Evolutionary conservation across 2,113 vertebrate species (phyloP).

Genomic region (Bubalus kerabau): DNA sequence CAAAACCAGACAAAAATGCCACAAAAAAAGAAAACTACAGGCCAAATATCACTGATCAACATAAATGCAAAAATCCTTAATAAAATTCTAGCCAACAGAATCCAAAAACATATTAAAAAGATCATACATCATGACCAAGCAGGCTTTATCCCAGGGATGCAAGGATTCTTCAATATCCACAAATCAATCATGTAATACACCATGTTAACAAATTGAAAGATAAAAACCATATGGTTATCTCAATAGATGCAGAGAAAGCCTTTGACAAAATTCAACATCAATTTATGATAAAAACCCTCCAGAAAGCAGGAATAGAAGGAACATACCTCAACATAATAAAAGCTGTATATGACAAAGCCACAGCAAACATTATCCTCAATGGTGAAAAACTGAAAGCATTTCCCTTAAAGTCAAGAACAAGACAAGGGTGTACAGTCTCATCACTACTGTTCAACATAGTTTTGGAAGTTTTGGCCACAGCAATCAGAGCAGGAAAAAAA

Average conservation of each 20-base stretch:
- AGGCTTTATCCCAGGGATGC: neutral
- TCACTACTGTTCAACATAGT: neutral
- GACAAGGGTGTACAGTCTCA: neutral
- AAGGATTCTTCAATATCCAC: neutral
- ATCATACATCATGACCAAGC: neutral
- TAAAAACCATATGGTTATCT: neutral
- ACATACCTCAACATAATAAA: neutral
- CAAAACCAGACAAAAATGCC: no score
- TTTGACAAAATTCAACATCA: no score
- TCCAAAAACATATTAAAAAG: no score
- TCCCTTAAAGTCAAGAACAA: neutral
- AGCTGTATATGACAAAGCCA: neutral
- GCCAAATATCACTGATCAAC: no score
- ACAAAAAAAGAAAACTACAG: no score
- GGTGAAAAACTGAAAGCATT: neutral
- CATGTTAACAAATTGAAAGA: neutral
- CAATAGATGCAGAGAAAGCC: no score
- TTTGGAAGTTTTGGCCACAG: neutral
- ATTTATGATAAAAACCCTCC: no score
- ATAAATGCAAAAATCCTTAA: no score
- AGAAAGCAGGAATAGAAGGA: neutral
- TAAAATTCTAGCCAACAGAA: no score
- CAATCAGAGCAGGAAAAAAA: no score
- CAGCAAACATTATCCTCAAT: no score
- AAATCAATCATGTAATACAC: neutral